Base-by-base conservation (phyloP, 1,140 invertebrate species). In the Pseudachorutes palmiensis region DNA sequence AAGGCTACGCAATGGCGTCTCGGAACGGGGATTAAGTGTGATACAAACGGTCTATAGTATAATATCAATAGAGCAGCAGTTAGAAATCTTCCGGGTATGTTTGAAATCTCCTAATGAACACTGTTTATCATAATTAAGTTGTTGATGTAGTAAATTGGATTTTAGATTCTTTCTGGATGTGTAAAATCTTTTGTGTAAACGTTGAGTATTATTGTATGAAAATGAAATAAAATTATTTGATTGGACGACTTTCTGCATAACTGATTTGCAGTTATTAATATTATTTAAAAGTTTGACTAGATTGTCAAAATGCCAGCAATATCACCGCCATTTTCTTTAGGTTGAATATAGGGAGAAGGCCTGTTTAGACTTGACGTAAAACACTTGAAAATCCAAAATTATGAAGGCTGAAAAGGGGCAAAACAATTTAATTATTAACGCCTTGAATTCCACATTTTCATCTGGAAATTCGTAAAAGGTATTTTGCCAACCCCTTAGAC, bases 41-140 rank as follows among this genome's bases (percentile, higher is more conserved):
- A 55, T 55, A 55, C 51, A 19, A 55, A 26, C 24, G 51, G 51
- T 55, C 51, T 55, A 16, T 16, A 19, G 51, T 55, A 14, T 55
- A 9, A 55, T 26, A 5, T 12, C 36, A 19, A 9, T 19, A 41
- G 5, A 41, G 5, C 36, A 5, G 19, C 36, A 55, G 24, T 55
- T 55, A 14, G 5, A 14, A 24, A 12, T 55, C 24, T 55, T 55
- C 51, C 51, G 12, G 24, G 51, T 55, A 14, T 16, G 51, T 24
- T 16, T 12, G 12, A 55, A 55, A 45, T 19, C 36, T 19, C 19
- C 51, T 22, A 55, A 22, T 41, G 36, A 41, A 41, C 5, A 19
- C 36, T 41, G n/a, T 41, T 41, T 41, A 41, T 5, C 5, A 41
- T 41, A 41, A 41, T 41, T 9, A 19, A 41, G 19, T 41, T 5